phyloP scores from a whole-genome alignment of 2,113 vertebrate genomes.

The Vicugna pacos region DNA sequence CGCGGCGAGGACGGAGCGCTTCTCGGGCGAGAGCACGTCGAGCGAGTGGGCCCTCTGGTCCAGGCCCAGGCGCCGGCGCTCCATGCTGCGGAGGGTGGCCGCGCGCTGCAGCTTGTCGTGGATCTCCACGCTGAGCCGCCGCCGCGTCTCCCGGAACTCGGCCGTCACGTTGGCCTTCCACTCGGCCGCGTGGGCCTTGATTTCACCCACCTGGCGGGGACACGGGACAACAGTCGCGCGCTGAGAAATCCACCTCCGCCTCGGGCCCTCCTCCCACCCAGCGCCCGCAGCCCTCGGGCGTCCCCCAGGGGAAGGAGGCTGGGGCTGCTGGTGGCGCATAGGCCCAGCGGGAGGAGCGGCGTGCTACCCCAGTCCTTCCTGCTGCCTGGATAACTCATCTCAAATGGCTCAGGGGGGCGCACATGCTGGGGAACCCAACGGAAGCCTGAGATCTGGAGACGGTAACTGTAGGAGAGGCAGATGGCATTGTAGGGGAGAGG shows the following conservation, averaged over 20 bases:
- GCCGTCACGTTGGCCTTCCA: conserved; percentile 98
- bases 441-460: not conserved
- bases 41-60: conserved; percentile 97
- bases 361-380: not conserved
- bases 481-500: not conserved
- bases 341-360: no score
- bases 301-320: not conserved
- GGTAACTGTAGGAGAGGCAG: not conserved
- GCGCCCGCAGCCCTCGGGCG: not conserved
- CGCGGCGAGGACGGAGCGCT: conserved; percentile 94
- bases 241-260: not conserved
- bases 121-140: conserved; percentile 96
- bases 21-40: conserved; percentile 98
- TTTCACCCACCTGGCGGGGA: conserved; percentile 93
- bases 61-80: conserved; percentile 95
- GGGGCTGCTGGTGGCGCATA: fast-evolving
- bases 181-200: conserved; percentile 97
- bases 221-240: not conserved
- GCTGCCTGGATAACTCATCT: not conserved
- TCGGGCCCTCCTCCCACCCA: not conserved
- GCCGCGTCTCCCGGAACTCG: conserved; percentile 96
- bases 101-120: conserved; percentile 98
- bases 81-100: conserved; percentile 98
- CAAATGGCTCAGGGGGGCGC: not conserved
- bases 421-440: fast-evolving